Percentiles rank a stretch among this genome's conserved stretches.
Evolutionary conservation across 1,140 invertebrate genomes (phyloP).

Genomic region (Drosophila paulistorum): DNA sequence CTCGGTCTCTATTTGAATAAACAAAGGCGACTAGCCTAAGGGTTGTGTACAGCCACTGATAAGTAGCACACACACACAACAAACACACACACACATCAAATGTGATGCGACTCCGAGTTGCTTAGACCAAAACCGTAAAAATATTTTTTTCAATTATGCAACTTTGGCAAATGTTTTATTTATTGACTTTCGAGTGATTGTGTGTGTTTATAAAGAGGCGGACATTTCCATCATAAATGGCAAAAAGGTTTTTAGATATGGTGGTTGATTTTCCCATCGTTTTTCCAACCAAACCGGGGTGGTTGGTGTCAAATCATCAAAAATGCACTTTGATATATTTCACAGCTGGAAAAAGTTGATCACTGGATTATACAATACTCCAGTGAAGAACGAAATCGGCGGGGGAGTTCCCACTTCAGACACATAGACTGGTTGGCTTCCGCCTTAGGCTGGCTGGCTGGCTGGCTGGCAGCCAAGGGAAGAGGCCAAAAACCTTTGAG

Average conservation of each 20-base stretch:
- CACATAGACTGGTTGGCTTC: background rate
- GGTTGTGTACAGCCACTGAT: slow-evolving; percentile 45
- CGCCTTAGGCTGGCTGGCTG: slow-evolving; percentile 49
- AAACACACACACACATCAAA: slow-evolving; percentile 28
- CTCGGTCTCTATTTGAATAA: slow-evolving; percentile 15
- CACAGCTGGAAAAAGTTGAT: slow-evolving; percentile 56
- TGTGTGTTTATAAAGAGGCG: background rate
- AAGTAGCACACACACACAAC: slow-evolving; percentile 54
- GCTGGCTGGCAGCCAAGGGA: slow-evolving; percentile 45
- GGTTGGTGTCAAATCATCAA: slow-evolving; percentile 29
- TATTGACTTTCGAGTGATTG: slow-evolving; percentile 62
- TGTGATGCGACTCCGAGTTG: background rate
- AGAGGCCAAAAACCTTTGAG: slow-evolving; percentile 23
- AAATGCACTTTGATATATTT: slow-evolving; percentile 68
- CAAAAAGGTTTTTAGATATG: slow-evolving; percentile 61
- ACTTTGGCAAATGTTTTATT: slow-evolving; percentile 77
- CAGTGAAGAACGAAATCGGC: background rate
- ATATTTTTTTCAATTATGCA: slow-evolving; percentile 73
- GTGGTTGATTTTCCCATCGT: slow-evolving; percentile 59
- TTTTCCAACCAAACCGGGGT: slow-evolving; percentile 37
- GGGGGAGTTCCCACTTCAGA: background rate
- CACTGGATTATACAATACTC: slow-evolving; percentile 62
- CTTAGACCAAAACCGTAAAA: background rate
- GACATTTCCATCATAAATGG: slow-evolving; percentile 48
- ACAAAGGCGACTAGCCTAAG: slow-evolving; percentile 19